Evolutionary conservation across 1,140 invertebrate genomes (phyloP), one percentile per base, ranked within the genome.

Genomic region (Drosophila sucinea): DNA sequence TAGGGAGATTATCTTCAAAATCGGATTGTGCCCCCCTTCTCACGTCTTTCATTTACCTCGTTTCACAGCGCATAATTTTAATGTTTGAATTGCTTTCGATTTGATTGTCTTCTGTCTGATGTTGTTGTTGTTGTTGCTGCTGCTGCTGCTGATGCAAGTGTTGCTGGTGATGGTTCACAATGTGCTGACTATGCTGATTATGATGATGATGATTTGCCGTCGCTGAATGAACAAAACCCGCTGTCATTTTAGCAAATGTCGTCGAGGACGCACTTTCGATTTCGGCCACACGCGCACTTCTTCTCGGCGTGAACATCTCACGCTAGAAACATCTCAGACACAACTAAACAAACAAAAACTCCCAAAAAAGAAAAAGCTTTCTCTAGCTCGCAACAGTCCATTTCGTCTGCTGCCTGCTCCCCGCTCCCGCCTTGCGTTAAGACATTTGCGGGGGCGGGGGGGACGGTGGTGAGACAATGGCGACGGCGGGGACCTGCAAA

Each of bases 301-400:
- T 79, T 86, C 79, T 83, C 79, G 82, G 63, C 83, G 84, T 79
- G 86, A 89, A 91, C 90, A 91, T 90, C 86, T 90, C 90, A 89
- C 90, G 90, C 74, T 77, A 90, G 73, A 92, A 87, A 86, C 90
- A 92, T 92, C 91, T 92, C 91, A 91, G 79, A 86, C 58, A 74
- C 85, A 83, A 92, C 84, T 91, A 90, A 89, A 83, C 71, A 86
- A 79, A 83, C 84, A 80, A 44, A 55, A 54, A 55, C 41, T 23
- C 23, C 63, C 60, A 55, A 67, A 66, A 79, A 90, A 76, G 73
- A 65, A 74, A 83, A 86, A 87, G 84, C 86, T 87, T 83, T 77
- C 60, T 54, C 30, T 60, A 61, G 65, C 40, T 30, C 33, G 33
- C 57, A 41, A 56, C 60, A 40, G 62, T 40, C 30, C 29, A 25